A percentile compares a stretch with the other conserved stretches of the same genome.
phyloP scores from a whole-genome alignment of 2,113 vertebrate species.

The Hippocampus comes region DNA sequence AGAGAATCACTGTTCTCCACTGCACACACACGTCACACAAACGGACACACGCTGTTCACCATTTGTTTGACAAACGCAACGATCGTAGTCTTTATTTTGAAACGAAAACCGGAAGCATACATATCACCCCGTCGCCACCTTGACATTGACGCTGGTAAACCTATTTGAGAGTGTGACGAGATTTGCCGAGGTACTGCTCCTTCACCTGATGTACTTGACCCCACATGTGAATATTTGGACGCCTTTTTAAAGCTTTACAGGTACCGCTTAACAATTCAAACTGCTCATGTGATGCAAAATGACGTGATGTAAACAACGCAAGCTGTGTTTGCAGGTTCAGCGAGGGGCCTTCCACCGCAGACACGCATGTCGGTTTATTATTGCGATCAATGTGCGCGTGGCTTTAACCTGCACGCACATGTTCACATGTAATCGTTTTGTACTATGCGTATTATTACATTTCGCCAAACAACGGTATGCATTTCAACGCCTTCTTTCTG shows the following conservation, averaged over 20 bases:
- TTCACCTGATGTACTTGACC: slow-evolving; percentile 32
- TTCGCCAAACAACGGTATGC: neutral
- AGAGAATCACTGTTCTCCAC: slow-evolving; percentile 45
- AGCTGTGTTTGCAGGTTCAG: slow-evolving; percentile 3
- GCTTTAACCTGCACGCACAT: neutral
- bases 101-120: slow-evolving; percentile 34
- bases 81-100: slow-evolving; percentile 42
- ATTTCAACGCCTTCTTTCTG: slow-evolving; percentile 9
- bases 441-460: neutral
- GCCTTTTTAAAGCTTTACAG: slow-evolving; percentile 32
- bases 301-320: neutral
- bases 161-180: slow-evolving; percentile 23
- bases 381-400: slow-evolving; percentile 6
- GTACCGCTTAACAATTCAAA: slow-evolving; percentile 21
- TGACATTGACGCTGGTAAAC: slow-evolving; percentile 14
- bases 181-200: slow-evolving; percentile 15
- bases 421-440: neutral
- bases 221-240: slow-evolving; percentile 16
- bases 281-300: neutral
- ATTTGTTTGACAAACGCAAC: neutral
- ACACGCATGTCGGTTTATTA: slow-evolving; percentile 11
- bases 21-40: neutral
- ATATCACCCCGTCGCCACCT: neutral
- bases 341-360: slow-evolving; percentile 20
- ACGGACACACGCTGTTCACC: slow-evolving; percentile 1